phyloP scores from a whole-genome alignment of 2,888 invertebrate species.

The Psylliodes chrysocephalus region DNA sequence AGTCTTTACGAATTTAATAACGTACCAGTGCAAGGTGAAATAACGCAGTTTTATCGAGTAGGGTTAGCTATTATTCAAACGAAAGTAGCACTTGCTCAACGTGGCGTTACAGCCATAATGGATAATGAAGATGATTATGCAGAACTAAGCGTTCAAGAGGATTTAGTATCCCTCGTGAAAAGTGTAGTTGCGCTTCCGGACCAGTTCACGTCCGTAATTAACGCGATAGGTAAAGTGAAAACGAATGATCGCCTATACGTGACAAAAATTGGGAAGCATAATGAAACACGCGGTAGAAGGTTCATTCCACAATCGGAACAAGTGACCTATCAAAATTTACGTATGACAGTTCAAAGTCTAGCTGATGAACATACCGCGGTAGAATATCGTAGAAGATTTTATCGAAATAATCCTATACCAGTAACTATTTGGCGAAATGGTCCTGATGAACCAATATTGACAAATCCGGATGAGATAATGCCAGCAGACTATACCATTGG shows the following conservation, averaged over 20 bases:
- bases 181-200: not conserved
- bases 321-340: not conserved
- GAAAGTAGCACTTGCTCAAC: not conserved
- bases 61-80: not conserved
- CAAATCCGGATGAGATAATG: slow-evolving; percentile 18
- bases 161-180: not conserved
- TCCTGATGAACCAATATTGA: not conserved
- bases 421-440: slow-evolving; percentile 3
- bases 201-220: not conserved
- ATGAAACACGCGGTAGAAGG: not conserved
- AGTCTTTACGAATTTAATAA: not conserved
- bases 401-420: slow-evolving; percentile 15
- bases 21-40: not conserved
- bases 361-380: not conserved
- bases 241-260: not conserved
- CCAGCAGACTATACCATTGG: not conserved
- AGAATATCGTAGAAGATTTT: slow-evolving; percentile 1
- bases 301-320: slow-evolving; percentile 19
- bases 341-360: not conserved
- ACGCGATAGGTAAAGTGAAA: slow-evolving; percentile 2
- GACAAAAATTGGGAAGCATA: not conserved
- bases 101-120: not conserved
- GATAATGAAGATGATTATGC: slow-evolving; percentile 12
- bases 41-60: slow-evolving; percentile 4
- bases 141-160: not conserved